Base-by-base conservation (phyloP, 1,140 invertebrate species). In the Apolygus lucorum region DNA sequence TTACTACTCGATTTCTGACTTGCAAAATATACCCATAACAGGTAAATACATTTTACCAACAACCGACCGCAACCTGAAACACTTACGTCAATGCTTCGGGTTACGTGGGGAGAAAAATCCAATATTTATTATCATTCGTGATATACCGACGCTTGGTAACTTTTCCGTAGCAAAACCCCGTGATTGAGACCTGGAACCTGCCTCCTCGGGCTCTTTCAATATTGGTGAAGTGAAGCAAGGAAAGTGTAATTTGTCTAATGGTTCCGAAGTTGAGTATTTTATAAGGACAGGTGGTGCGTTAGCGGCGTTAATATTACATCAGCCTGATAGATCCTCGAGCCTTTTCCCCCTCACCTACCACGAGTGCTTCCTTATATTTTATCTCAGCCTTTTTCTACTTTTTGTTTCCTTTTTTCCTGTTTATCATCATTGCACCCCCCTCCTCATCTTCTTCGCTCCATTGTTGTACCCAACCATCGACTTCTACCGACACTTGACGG, bases 171-270 rank as follows among this genome's bases (percentile, higher is more conserved):
- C n/a, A n/a, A n/a, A n/a, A n/a, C n/a, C n/a, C n/a, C n/a, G n/a
- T n/a, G n/a, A n/a, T n/a, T n/a, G n/a, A n/a, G n/a, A n/a, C n/a
- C n/a, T n/a, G n/a, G n/a, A n/a, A n/a, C n/a, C n/a, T n/a, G n/a
- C n/a, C n/a, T n/a, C n/a, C n/a, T n/a, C n/a, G n/a, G n/a, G n/a
- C n/a, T n/a, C n/a, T n/a, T n/a, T n/a, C n/a, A n/a, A n/a, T n/a
- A n/a, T n/a, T n/a, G n/a, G n/a, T n/a, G n/a, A n/a, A n/a, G n/a
- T n/a, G n/a, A 42, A 42, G 4, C 34, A 42, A 42, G 34, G 34
- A 42, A 42, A 17, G 34, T 42, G 54, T 59, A 59, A 59, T 59
- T 59, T 59, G 54, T 59, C 54, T 59, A 59, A 59, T 59, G 54
- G 54, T 24, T 59, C n/a, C 13, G 54, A 59, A 59, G 54, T 59